Percentiles rank a stretch among this genome's conserved stretches.
Conservation (phyloP, 2,888 invertebrate species). For the Allophyes oxyacanthae region DNA sequence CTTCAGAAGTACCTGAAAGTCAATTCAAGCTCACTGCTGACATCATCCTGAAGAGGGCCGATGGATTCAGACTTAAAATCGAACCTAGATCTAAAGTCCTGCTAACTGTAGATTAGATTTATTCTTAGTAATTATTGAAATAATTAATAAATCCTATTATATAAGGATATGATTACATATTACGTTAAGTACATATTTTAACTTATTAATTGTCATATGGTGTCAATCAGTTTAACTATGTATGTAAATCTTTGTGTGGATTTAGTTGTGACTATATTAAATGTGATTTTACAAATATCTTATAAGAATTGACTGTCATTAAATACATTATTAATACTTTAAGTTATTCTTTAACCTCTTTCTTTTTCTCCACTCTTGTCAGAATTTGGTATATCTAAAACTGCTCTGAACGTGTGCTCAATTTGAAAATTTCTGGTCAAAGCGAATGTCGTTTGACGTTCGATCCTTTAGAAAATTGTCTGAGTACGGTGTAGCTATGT, state of each 20-base stretch:
- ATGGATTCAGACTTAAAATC: conserved; percentile 92
- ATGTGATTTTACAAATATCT: neutral
- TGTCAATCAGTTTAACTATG: no score
- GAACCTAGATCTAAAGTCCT: conserved; percentile 88
- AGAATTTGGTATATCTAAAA: no score
- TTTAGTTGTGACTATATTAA: neutral
- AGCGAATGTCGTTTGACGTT: no score
- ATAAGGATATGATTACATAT: no score
- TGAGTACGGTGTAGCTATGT: no score
- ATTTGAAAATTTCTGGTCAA: no score
- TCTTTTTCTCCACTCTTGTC: neutral
- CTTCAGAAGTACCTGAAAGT: conserved; percentile 90
- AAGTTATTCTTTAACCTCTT: neutral
- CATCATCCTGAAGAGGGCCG: conserved; percentile 92
- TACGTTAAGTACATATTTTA: no score
- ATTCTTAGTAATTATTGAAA: neutral
- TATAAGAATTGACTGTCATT: neutral
- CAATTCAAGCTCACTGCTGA: conserved; percentile 92
- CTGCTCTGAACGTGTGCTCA: no score
- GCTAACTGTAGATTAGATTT: conserved; percentile 33
- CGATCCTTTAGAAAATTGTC: no score
- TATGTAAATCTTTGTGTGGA: no score
- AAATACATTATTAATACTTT: neutral
- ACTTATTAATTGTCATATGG: no score
- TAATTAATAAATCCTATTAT: no score